Evolutionary conservation across 1,140 invertebrate genomes (phyloP), one percentile per base, ranked within the genome.

Genomic region (Euschistus heros): DNA sequence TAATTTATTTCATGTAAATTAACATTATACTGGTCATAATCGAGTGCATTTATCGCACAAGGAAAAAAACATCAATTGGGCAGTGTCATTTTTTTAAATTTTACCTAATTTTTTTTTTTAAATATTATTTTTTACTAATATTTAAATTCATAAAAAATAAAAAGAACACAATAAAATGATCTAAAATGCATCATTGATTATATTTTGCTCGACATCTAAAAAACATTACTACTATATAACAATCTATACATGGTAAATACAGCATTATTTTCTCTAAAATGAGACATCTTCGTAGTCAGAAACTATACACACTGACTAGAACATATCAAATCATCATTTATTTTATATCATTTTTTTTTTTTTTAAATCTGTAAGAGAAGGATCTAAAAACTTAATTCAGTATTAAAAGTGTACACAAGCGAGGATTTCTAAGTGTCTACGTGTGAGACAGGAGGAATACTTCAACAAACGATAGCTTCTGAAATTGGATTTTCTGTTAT

Each of bases 401-500:
- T 57, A 57, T 57, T 57, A 24, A 57, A 57, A 57, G 54, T 57
- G 54, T 57, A 57, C 20, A 50, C 24, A 57, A 57, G 54, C 54
- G 54, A 57, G 54, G 54, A 57, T 57, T 24, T 57, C 54, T 57
- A 57, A 20, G 54, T 57, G 54, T 57, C 54, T 57, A 26, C 22
- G 24, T 17, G 54, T 57, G 54, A 57, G 54, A 24, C 54, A 57
- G n/a, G 15, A 24, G 3, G 18, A 24, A 24, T 15, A 24, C 2
- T 57, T 57, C 54, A 57, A 26, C 54, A 57, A 24, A 84, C 84
- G 60, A 86, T 83, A 13, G 85, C 85, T 71, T 84, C 83, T 67
- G 86, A 86, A 75, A 88, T 87, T 46, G 86, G 86, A 74, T 88
- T 88, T 75, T 88, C 86, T 62, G 85, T 88, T 74, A 87, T 88